These are phyloP conservation scores for Apeltes quadracus DNA, from an alignment of 2,113 vertebrate species.

Conservation along the genomic window DNA sequence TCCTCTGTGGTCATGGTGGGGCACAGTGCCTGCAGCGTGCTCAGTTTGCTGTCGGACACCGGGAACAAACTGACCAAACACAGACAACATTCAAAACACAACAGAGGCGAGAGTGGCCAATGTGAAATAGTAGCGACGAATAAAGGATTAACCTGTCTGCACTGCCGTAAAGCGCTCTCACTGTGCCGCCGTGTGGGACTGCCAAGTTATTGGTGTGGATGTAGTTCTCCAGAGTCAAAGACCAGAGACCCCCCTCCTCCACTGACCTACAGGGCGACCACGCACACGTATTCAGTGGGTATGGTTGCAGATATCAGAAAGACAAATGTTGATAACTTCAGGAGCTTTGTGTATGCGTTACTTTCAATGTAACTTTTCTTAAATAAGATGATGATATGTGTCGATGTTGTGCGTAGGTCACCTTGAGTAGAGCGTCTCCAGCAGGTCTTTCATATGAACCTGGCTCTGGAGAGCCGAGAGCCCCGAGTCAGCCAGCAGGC, in stretches of 20 bases:
- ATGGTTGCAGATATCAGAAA: not conserved
- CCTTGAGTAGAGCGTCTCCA: constrained; percentile 86
- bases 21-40: constrained; percentile 89
- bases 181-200: constrained; percentile 67
- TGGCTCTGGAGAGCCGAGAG: constrained; percentile 76
- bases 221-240: constrained; percentile 87
- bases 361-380: not conserved
- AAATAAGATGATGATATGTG: not conserved
- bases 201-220: constrained; percentile 68
- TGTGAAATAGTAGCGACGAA: not conserved
- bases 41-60: constrained; percentile 86
- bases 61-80: constrained; percentile 84
- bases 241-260: constrained; percentile 89
- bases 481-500: constrained; percentile 82
- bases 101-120: not conserved
- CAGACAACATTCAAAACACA: constrained; percentile 7
- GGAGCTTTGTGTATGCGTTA: not conserved
- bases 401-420: constrained; percentile 50
- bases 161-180: constrained; percentile 81
- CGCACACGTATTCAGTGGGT: not conserved
- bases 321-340: not conserved
- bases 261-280: constrained; percentile 81
- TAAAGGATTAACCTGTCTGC: constrained; percentile 82
- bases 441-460: constrained; percentile 69
- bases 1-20: constrained; percentile 84